Evolutionary conservation across 2,888 invertebrate species (phyloP).

Genomic region (Andrena bicolor): DNA sequence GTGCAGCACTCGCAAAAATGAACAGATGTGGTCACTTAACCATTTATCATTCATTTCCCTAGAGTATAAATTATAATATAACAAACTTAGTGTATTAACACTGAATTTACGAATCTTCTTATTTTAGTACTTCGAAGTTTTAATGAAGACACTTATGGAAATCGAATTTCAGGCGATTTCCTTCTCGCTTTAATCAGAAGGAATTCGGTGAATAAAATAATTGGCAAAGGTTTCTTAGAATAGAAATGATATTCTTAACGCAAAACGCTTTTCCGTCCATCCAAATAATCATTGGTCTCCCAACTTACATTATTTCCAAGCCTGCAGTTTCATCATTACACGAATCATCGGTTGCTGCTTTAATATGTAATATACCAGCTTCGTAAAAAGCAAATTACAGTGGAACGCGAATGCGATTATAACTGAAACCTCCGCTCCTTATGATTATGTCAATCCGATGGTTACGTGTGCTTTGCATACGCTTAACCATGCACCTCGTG

Average conservation of each 20-base stretch:
- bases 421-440: slow-evolving; percentile 44
- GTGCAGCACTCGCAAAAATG: too few species aligned
- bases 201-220: background rate
- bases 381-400: slow-evolving; percentile 45
- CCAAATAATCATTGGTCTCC: slow-evolving; percentile 25
- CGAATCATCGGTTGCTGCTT: slow-evolving; percentile 25
- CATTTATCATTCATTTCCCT: too few species aligned
- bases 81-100: background rate
- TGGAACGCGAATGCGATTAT: slow-evolving; percentile 44
- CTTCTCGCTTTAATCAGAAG: background rate
- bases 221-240: background rate
- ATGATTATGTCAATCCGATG: slow-evolving; percentile 48
- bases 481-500: slow-evolving; percentile 7
- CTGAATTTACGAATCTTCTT: background rate
- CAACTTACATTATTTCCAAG: slow-evolving; percentile 36
- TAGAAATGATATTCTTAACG: background rate
- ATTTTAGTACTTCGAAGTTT: background rate
- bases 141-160: background rate
- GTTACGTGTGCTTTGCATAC: slow-evolving; percentile 32
- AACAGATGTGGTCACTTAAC: too few species aligned
- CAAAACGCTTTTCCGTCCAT: background rate
- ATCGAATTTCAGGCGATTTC: background rate
- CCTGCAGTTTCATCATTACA: slow-evolving; percentile 35
- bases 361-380: slow-evolving; percentile 26
- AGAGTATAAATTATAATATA: background rate